Evolutionary conservation across 64 coral and sea anemone species (phyloP), one percentile per base, ranked within the genome.

Genomic region (Dendrophyllia cribrosa): DNA sequence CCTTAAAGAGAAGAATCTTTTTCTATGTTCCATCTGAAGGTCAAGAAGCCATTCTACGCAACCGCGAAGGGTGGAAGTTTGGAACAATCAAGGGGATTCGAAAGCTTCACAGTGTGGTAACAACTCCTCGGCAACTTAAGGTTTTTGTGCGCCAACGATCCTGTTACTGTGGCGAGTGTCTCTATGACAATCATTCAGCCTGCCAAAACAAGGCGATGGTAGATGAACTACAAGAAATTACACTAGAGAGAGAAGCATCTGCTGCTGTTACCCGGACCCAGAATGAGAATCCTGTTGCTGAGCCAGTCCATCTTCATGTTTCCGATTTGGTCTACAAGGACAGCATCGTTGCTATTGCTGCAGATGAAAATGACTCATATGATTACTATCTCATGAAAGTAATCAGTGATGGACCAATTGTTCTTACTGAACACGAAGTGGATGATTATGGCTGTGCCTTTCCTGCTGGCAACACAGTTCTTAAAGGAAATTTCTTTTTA

Each of bases 361-460:
- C 80, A 65, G 80, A 34, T 51, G 70, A 92, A 19, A 81, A 92
- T 67, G 58, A 70, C 13, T 44, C 56, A 5, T 92, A 92, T 11
- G 81, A 92, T 14, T 92, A 92, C 25, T 92, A 76, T 43, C 25
- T 92, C 3, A 10, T 92, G 14, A 92, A 92, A 86, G 90, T 86
- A 3, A 77, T 69, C 10, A 92, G 90, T 64, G 43, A 75, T 20
- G 69, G 90, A 14, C 22, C 58, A 6, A 49, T 65, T 48, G 58
- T 49, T 4, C 12, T 92, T 13, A 11, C 26, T 10, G 89, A 76
- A 44, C 6, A 83, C 66, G 73, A 48, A 7, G 66, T 64, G 49
- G 90, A 92, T 86, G 90, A 92, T n/a, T 92, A 92, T 58, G 73
- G 45, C 22, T 58, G 15, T 65, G 26, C 64, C 22, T 92, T 70